phyloP scores from a whole-genome alignment of 1,140 invertebrate species.

The Melitaea cinxia region DNA sequence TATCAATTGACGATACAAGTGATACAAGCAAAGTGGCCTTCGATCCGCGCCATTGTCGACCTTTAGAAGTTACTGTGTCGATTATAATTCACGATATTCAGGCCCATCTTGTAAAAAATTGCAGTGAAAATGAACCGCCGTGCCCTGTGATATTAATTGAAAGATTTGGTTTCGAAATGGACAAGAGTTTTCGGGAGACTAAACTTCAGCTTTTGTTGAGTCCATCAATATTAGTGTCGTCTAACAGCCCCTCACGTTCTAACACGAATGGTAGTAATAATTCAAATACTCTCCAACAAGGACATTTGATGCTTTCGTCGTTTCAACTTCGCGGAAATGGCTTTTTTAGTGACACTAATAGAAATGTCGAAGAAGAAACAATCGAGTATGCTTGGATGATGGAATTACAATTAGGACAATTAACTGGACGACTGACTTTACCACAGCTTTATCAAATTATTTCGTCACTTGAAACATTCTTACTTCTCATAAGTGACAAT shows the following conservation, averaged over 20 bases:
- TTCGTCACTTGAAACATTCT: slow-evolving; percentile 93
- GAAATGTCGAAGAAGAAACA: slow-evolving; percentile 95
- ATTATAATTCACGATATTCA: slow-evolving; percentile 98
- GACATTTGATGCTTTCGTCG: slow-evolving; percentile 94
- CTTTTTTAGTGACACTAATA: slow-evolving; percentile 96
- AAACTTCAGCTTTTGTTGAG: slow-evolving; percentile 95
- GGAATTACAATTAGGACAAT: slow-evolving; percentile 91
- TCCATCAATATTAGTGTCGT: slow-evolving; percentile 91
- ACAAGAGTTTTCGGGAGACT: slow-evolving; percentile 95
- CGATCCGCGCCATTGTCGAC: slow-evolving; percentile 93
- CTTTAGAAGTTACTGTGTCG: slow-evolving; percentile 94
- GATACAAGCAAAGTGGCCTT: slow-evolving; percentile 84
- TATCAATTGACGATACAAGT: slow-evolving; percentile 82
- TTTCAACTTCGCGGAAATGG: slow-evolving; percentile 96
- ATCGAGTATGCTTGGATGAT: slow-evolving; percentile 98
- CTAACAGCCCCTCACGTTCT: slow-evolving; percentile 86
- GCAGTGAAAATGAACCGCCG: slow-evolving; percentile 91
- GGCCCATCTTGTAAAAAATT: slow-evolving; percentile 95
- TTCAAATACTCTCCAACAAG: slow-evolving; percentile 86
- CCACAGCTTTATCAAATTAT: slow-evolving; percentile 93
- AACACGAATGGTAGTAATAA: slow-evolving; percentile 80
- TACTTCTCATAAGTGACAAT: slow-evolving; percentile 91
- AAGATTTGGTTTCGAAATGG: slow-evolving; percentile 97
- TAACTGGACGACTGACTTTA: slow-evolving; percentile 89
- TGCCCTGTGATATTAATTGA: slow-evolving; percentile 96